Conservation (phyloP, 35 echinoderm and acorn worm genomes). For the Ptychodera flava region DNA sequence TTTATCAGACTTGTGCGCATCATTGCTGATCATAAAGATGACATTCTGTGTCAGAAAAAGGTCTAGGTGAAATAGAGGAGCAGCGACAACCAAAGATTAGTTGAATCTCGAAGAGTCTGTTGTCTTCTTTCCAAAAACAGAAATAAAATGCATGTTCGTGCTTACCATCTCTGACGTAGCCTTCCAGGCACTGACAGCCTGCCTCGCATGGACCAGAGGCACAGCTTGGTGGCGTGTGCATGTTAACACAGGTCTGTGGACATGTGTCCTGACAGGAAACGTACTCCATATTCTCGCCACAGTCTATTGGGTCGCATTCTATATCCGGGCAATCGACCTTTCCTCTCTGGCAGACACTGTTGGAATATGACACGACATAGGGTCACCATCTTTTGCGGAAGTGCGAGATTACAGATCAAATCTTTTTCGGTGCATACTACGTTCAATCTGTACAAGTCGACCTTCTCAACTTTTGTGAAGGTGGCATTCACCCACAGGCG, state of each 20-base stretch:
- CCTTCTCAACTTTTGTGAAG: not conserved
- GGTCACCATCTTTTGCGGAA: not conserved
- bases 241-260: conserved; percentile 9
- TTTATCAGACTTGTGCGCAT: too few relatives aligned
- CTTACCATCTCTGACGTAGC: not conserved
- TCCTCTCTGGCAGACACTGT: not conserved
- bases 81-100: too few relatives aligned
- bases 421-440: too few relatives aligned
- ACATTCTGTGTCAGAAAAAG: too few relatives aligned
- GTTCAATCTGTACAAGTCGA: too few relatives aligned
- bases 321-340: not conserved
- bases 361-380: not conserved
- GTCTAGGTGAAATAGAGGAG: too few relatives aligned
- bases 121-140: too few relatives aligned
- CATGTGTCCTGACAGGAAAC: not conserved
- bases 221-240: not conserved
- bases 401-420: not conserved
- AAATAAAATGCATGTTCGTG: too few relatives aligned
- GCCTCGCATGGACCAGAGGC: not conserved
- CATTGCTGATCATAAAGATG: too few relatives aligned
- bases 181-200: conserved; percentile 9
- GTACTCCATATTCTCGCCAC: conserved; percentile 14
- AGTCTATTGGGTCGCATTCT: not conserved
- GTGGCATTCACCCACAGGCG: too few relatives aligned
- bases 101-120: too few relatives aligned